Base-by-base conservation (phyloP, 2,113 vertebrate genomes). In the Otocyon megalotis region DNA sequence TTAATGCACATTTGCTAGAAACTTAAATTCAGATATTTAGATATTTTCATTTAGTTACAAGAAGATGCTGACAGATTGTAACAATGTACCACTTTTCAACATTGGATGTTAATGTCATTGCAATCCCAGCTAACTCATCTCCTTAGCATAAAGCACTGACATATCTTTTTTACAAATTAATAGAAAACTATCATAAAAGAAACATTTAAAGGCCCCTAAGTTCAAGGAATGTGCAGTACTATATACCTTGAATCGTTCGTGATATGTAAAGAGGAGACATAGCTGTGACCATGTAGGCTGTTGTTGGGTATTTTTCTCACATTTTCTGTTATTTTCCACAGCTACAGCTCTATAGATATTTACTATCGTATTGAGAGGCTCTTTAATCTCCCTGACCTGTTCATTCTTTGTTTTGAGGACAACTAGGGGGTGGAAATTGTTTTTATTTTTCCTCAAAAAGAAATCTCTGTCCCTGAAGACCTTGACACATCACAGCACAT, bases 361-460 rank as follows among this genome's bases (percentile, higher is more conserved):
- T 84, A n/a, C 26, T 28, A 0, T 54, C n/a, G 8, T 28, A 60
- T 8, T 35, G 72, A 89, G n/a, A 74, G 30, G 8, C 77, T 85
- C 69, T 92, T 94, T 81, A 92, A 81, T 96, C 84, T 76, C 62
- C 81, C 20, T 48, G 90, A 87, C 12, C 65, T 77, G 58, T 85
- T 81, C 65, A 28, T 85, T 92, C 35, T 58, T 92, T 92, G 79
- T 95, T 72, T 72, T 43, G 24, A 93, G n/a, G 63, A 56, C 54
- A 58, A 30, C 13, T 50, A 88, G 24, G 28, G 60, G 35, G 24
- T 65, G 71, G 35, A 88, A 63, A 77, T 88, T 94, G 71, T 80
- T 65, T 80, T 95, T 37, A 37, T n/a, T 72, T 95, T 95, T 96
- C 53, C 54, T 91, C 30, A 72, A n/a, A 97, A 94, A 69, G 26